Evolutionary conservation across 2,797 vertebrate genomes (phyloP), one percentile per base, ranked within the genome.

Genomic region (Acrossocheilus fasciatus): DNA sequence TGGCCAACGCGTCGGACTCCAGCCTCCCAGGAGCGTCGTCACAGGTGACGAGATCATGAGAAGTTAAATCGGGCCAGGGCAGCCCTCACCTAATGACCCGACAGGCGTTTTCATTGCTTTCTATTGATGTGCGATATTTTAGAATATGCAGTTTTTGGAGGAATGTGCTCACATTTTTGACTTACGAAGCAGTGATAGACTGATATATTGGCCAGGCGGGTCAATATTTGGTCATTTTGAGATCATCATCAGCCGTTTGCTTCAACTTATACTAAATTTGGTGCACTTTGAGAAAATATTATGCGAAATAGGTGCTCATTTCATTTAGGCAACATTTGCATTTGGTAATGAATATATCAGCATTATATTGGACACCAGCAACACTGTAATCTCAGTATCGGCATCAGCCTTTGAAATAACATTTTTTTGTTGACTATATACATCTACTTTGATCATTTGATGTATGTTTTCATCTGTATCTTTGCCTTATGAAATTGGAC

Each of bases 21-120:
- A 39, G 20, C 15, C n/a, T 86, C 82, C 78, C 78, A 57, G 69
- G 78, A 50, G 70, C 57, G 62, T 50, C 45, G 39, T 81, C 82
- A 47, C 18, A 79, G 36, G 70, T 84, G 54, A 23, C 39, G 68
- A 78, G 77, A 66, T 77, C 73, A 69, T 54, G 26, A 64, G 62
- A 76, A 83, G 85, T 69, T 81, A 68, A 77, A 84, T 81, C 18
- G 12, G 84, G 76, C 23, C 36, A 34, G 30, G 12, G 36, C 34
- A 2, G 50, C 20, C 4, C 4, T 43, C 34, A 17, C 69, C 36
- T 2, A 52, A 43, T 30, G 23, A 43, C 57, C 8, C 14, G 15
- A 20, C 2, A 4, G 39, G 39, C 0, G 8, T 30, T 79, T 64
- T 62, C 15, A 79, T 4, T 79, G 52, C 75, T n/a, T 36, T 69